A percentile compares a stretch with the other conserved stretches of the same genome.
Evolutionary conservation across 2,797 vertebrate genomes (phyloP).

Genomic region (Amniataba percoides): DNA sequence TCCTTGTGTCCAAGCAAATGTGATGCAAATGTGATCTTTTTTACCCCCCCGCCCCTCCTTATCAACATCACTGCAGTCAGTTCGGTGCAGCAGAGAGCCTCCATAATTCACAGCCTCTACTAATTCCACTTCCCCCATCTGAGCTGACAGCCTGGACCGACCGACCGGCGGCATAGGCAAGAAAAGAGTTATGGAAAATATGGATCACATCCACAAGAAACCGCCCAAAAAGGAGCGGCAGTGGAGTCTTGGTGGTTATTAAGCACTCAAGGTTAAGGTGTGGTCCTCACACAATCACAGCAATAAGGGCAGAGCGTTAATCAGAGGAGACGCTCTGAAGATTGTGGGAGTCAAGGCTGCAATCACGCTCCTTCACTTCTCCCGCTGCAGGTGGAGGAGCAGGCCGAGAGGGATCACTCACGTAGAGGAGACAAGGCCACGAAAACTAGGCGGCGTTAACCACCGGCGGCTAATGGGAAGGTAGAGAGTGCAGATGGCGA

Average conservation of each 20-base stretch:
- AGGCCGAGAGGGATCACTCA: conserved; percentile 23
- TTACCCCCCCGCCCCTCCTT: conserved; percentile 26
- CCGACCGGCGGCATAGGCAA: conserved; percentile 23
- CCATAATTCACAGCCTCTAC: conserved; percentile 67
- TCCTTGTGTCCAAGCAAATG: conserved; percentile 48
- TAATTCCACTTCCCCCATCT: conserved; percentile 58
- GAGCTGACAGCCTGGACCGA: conserved; percentile 50
- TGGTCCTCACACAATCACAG: conserved; percentile 39
- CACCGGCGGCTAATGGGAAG: conserved; percentile 59
- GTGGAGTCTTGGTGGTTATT: conserved; percentile 43
- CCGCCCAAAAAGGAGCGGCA: conserved; percentile 13
- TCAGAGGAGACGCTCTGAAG: conserved; percentile 47
- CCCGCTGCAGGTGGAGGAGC: conserved; percentile 34
- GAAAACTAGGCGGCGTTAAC: conserved; percentile 36
- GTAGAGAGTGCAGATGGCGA: conserved; percentile 51
- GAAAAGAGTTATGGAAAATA: conserved; percentile 60
- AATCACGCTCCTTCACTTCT: conserved; percentile 32
- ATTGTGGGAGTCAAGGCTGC: conserved; percentile 49
- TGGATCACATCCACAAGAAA: conserved; percentile 57
- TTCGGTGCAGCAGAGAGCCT: conserved; percentile 46
- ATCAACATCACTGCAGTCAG: conserved; percentile 52
- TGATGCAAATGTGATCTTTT: conserved; percentile 35
- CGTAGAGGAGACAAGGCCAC: conserved; percentile 16
- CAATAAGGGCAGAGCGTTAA: conserved; percentile 35
- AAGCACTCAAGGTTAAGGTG: conserved; percentile 58